Conservation (phyloP, 2,888 invertebrate species). For the Drosophila meridionalis region DNA sequence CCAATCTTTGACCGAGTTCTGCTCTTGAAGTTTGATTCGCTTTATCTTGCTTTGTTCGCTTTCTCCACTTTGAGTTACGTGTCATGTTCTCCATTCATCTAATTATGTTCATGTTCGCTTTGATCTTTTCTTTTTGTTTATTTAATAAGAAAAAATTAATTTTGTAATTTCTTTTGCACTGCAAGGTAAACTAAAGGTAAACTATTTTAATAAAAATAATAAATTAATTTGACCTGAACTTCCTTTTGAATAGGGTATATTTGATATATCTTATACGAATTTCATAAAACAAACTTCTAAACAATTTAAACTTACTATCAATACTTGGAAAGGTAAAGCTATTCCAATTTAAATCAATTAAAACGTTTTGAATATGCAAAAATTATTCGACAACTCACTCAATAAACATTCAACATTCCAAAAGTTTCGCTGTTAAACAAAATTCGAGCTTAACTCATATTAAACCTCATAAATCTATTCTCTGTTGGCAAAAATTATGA, state of each 20-base stretch:
- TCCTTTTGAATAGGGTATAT: too few relatives aligned
- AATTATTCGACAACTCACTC: background rate
- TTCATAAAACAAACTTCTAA: too few relatives aligned
- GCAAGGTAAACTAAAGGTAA: background rate
- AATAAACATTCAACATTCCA: background rate
- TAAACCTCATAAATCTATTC: background rate
- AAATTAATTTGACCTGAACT: too few relatives aligned
- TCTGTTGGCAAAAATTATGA: constrained; percentile 15
- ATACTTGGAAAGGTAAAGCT: background rate
- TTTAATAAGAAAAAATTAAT: background rate
- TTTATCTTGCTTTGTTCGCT: background rate
- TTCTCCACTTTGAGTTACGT: background rate
- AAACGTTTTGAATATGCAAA: background rate
- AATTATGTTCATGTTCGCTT: background rate
- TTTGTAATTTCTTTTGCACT: background rate
- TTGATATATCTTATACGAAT: too few relatives aligned
- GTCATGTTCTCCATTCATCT: background rate
- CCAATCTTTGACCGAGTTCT: background rate
- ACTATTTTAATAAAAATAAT: background rate
- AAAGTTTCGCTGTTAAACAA: background rate
- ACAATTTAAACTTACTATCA: too few relatives aligned
- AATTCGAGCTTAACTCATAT: background rate
- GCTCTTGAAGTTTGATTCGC: background rate
- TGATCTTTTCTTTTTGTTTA: background rate
- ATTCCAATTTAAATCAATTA: background rate